Percentiles rank a stretch among this genome's conserved stretches.
Conservation (phyloP, 1,140 invertebrate genomes). For the Bradysia coprophila region DNA sequence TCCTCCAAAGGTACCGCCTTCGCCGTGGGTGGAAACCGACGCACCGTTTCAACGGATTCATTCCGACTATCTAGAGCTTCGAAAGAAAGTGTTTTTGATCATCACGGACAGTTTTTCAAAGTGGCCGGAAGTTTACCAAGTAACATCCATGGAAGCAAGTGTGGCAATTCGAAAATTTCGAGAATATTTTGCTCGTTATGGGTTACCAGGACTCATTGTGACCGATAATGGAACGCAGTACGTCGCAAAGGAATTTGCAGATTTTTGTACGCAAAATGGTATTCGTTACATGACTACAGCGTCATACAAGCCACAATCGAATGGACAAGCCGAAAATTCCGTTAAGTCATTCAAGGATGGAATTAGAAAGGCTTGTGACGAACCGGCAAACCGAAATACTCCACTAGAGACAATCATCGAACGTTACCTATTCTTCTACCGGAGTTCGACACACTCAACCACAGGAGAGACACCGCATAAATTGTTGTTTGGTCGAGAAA, state of each 20-base stretch:
- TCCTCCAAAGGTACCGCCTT: too few relatives aligned
- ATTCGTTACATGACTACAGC: slow-evolving; percentile 13
- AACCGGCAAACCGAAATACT: too few relatives aligned
- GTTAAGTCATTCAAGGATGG: slow-evolving; percentile 10
- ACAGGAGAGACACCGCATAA: too few relatives aligned
- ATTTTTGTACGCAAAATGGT: slow-evolving; percentile 4
- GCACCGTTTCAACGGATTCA: too few relatives aligned
- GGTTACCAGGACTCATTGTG: not conserved
- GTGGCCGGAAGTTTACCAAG: slow-evolving; percentile 12
- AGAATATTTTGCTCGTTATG: slow-evolving; percentile 2
- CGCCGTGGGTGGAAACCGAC: too few relatives aligned
- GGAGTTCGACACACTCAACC: too few relatives aligned
- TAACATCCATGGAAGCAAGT: not conserved
- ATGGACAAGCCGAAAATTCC: slow-evolving; percentile 17
- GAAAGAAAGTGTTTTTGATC: slow-evolving; percentile 10
- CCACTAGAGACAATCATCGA: too few relatives aligned
- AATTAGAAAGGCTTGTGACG: slow-evolving; percentile 12
- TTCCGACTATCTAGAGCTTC: slow-evolving; percentile 24
- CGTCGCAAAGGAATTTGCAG: not conserved
- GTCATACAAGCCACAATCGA: slow-evolving; percentile 17
- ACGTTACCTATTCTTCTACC: too few relatives aligned
- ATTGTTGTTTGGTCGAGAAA: too few relatives aligned
- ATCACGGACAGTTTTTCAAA: slow-evolving; percentile 16
- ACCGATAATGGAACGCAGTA: not conserved
- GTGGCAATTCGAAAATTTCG: not conserved